Evolutionary conservation across 2,113 vertebrate species (phyloP).

Genomic region (Platichthys stellatus): DNA sequence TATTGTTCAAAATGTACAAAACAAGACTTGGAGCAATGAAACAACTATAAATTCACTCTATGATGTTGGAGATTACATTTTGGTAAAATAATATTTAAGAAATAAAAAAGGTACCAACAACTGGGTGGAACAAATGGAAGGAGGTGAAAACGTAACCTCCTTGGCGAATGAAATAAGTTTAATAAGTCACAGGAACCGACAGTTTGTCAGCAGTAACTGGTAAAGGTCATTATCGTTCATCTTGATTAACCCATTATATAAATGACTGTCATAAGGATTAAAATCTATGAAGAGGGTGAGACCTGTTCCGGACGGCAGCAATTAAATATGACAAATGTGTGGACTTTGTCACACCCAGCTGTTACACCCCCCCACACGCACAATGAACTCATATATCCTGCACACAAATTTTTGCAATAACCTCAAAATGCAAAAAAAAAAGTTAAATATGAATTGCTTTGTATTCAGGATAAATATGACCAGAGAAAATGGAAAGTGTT

Average conservation of each 20-base stretch:
- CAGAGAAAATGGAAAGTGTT: background rate
- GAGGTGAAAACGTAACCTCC: too few relatives aligned
- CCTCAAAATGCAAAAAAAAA: background rate
- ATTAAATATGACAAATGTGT: constrained; percentile 8
- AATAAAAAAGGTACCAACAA: too few relatives aligned
- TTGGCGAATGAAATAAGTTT: too few relatives aligned
- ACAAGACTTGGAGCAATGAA: too few relatives aligned
- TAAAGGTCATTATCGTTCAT: background rate
- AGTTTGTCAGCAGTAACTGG: too few relatives aligned
- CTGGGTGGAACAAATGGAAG: background rate
- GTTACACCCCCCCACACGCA: background rate
- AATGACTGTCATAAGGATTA: background rate
- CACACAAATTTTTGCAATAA: background rate
- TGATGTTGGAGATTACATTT: too few relatives aligned
- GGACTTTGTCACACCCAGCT: constrained; percentile 8
- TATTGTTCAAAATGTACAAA: too few relatives aligned
- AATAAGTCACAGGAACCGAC: background rate
- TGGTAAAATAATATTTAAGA: too few relatives aligned
- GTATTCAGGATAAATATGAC: background rate
- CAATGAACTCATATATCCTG: background rate
- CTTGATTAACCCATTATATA: background rate
- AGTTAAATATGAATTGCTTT: too few relatives aligned
- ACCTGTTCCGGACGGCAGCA: background rate
- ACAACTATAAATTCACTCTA: too few relatives aligned
- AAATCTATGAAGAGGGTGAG: background rate